Percentiles rank a stretch among this genome's conserved stretches.
phyloP scores from a whole-genome alignment of 2,113 vertebrate species.

The Heterotis niloticus region DNA sequence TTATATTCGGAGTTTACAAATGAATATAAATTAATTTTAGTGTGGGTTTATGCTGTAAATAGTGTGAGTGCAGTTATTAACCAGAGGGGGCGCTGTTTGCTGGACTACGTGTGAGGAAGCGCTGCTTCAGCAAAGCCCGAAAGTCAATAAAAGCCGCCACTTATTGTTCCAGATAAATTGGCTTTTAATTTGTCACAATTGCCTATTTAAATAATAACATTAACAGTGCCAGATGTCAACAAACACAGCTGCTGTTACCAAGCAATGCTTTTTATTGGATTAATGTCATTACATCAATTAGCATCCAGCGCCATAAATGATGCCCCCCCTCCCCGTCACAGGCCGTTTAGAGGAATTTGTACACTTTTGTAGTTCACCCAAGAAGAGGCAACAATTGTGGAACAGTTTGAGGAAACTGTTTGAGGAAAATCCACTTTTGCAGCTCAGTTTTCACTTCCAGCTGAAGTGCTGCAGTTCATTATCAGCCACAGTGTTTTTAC shows the following conservation, averaged over 20 bases:
- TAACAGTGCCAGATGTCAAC: not conserved
- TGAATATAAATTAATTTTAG: no score
- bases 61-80: no score
- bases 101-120: not conserved
- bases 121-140: not conserved
- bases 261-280: no score
- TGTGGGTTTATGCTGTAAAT: no score
- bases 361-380: not conserved
- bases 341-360: no score
- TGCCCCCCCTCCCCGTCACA: no score
- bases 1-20: no score
- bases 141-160: slow-evolving; percentile 9
- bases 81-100: not conserved
- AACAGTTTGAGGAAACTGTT: not conserved
- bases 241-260: not conserved
- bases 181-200: slow-evolving; percentile 12
- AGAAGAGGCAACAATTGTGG: no score
- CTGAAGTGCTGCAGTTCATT: not conserved
- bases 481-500: not conserved
- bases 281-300: no score
- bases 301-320: not conserved
- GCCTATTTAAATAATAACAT: slow-evolving; percentile 19
- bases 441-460: not conserved
- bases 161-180: not conserved
- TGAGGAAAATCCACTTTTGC: no score